Conservation (phyloP, 2,113 vertebrate genomes). For the Chlorodrepanis virens region DNA sequence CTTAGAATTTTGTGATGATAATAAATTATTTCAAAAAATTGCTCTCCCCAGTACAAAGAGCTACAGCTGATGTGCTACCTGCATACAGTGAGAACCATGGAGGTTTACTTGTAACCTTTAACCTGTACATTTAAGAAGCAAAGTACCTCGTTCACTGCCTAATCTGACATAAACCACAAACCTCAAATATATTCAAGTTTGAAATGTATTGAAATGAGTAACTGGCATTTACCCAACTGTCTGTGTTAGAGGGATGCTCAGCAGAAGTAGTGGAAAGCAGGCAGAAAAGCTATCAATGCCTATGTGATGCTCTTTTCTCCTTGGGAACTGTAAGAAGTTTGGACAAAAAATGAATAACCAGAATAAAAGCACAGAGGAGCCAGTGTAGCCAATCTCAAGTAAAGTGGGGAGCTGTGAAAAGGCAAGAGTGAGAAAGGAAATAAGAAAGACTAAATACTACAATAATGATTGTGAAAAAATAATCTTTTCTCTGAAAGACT, state of each 20-base stretch:
- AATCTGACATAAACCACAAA: neutral
- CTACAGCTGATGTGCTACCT: neutral
- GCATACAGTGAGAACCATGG: neutral
- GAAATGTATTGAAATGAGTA: neutral
- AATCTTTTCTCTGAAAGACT: neutral
- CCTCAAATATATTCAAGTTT: neutral
- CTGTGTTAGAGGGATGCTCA: neutral
- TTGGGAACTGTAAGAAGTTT: neutral
- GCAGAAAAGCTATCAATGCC: neutral
- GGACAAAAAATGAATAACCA: neutral
- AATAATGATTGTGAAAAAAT: neutral
- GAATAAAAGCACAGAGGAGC: neutral
- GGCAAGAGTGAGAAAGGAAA: neutral
- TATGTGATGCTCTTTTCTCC: neutral
- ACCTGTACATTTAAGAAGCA: neutral
- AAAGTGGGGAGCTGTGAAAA: neutral
- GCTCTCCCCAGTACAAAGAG: neutral
- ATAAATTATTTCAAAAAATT: conserved; percentile 31
- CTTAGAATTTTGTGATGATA: neutral
- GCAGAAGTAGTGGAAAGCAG: neutral
- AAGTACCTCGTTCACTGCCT: neutral
- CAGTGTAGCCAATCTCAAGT: neutral
- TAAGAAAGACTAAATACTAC: neutral
- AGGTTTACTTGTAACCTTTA: neutral
- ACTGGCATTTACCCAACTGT: neutral